Base-by-base conservation (phyloP, 1,140 invertebrate species). In the Acromyrmex heyeri region DNA sequence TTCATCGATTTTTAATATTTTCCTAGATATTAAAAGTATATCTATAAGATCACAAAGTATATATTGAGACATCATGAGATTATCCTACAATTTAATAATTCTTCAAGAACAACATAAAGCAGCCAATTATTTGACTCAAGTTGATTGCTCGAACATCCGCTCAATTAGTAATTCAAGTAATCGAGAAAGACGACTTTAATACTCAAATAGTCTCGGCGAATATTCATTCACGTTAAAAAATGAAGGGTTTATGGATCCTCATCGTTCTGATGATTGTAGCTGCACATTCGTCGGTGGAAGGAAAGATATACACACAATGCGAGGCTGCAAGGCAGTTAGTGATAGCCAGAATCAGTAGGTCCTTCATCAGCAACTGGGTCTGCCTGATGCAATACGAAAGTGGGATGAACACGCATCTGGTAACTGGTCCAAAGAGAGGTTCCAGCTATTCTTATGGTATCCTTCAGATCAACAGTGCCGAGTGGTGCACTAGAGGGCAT, bases 401-500 rank as follows among this genome's bases (percentile, higher is more conserved):
- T 88, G 96, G 95, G 10, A 95, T 97, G 81, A 96, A 96, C 82
- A 97, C 97, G 1, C 95, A 95, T 8, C 96, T 96, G 91, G 94
- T 97, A 2, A 96, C 96, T 21, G 96, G 96, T 61, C 96, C 96
- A 69, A 96, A 96, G 27, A 96, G 96, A 88, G 96, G 96, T 50
- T 93, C 95, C n/a, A 97, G 96, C 90, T 97, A 96, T 87, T 96
- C 96, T 88, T 97, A 96, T 85, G 97, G 97, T 48, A 93, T 97
- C 1, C 97, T 97, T 88, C 97, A 97, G 96, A 97, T 97, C 48
- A 97, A 96, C 94, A 97, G 97, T 93, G 96, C 96, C 86, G 96
- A 96, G 76, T 97, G 96, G 96, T 97, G 97, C 93, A 96, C 96
- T 86, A 96, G 96, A 73, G 96, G 96, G 55, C 95, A 96, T 64